Evolutionary conservation across 2,888 invertebrate species (phyloP), one percentile per base, ranked within the genome.

Genomic region (Eudemis profundana): DNA sequence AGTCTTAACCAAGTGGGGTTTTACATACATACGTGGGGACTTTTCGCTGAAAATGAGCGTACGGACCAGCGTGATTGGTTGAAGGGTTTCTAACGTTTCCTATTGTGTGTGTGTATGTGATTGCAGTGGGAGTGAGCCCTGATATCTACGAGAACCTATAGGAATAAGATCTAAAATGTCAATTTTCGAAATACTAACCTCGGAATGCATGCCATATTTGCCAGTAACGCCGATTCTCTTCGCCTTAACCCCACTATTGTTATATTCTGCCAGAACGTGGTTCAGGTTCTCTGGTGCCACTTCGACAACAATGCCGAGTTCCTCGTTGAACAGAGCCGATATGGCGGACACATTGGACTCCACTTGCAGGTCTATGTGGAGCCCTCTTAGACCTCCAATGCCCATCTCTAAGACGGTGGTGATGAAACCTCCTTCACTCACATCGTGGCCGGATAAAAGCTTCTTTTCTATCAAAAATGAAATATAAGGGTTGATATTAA

Each of bases 391-490:
- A 38, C 99, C 98, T 63, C 95, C 98, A 81, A 99, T 97, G n/a
- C 97, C 96, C 98, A 99, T 99, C 90, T 99, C 99, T 66, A 99
- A 81, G 0, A 97, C 85, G 73, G 97, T 97, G 0, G 97, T 96
- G 44, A 99, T 93, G 33, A 99, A 92, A 29, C 99, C 99, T 19
- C 99, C 99, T 89, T 99, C 99, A 81, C 98, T 99, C 4, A 99
- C 93, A 84, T 99, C 99, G 83, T 99, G 99, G 0, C 99, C 98
- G 4, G 98, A 93, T 36, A 96, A 81, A 8, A 97, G 85, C 79
- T 94, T 94, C 3, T 93, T 93, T 72, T 95, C 95, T 96, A 36
- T 10, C 36, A 14, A 21, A 23, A 19, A n/a, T 19, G 49, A 17
- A 60, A 40, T 5, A 4, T 12, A 21, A n/a, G n/a, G n/a, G n/a